phyloP scores from a whole-genome alignment of 1,140 invertebrate species.

The Trinorchestia longiramus region DNA sequence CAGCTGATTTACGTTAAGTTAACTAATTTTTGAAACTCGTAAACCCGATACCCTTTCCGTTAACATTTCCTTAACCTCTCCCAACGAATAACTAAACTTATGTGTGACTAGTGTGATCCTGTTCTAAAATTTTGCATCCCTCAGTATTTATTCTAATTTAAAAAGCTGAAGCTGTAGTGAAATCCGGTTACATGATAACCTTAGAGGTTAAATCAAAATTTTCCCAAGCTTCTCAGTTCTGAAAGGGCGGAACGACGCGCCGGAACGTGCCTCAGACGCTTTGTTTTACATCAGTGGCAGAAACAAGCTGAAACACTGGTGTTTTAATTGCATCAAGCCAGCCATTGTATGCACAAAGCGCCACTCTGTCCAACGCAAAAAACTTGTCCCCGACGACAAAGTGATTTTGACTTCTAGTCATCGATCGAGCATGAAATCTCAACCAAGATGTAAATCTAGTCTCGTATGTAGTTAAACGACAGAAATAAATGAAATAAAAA shows the following conservation, averaged over 20 bases:
- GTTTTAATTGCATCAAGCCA: background rate
- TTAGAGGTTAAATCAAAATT: background rate
- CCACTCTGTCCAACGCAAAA: background rate
- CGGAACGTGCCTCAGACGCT: background rate
- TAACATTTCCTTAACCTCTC: background rate
- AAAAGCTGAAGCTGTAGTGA: background rate
- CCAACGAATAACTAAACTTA: background rate
- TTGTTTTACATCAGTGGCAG: background rate
- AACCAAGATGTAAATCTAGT: background rate
- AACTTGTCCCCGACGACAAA: background rate
- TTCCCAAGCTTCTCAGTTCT: background rate
- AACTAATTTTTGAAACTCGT: background rate
- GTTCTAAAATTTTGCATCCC: background rate
- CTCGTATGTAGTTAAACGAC: background rate
- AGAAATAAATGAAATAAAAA: background rate
- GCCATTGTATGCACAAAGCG: conserved; percentile 2
- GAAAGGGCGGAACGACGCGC: background rate
- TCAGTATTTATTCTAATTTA: background rate
- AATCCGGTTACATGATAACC: background rate
- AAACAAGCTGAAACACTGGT: background rate
- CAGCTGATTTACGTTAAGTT: background rate
- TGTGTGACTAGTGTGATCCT: background rate
- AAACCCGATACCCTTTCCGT: background rate
- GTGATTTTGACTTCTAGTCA: background rate
- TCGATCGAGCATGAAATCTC: background rate